Evolutionary conservation across 2,113 vertebrate species (phyloP).

Genomic region (Oreochromis spilurus): DNA sequence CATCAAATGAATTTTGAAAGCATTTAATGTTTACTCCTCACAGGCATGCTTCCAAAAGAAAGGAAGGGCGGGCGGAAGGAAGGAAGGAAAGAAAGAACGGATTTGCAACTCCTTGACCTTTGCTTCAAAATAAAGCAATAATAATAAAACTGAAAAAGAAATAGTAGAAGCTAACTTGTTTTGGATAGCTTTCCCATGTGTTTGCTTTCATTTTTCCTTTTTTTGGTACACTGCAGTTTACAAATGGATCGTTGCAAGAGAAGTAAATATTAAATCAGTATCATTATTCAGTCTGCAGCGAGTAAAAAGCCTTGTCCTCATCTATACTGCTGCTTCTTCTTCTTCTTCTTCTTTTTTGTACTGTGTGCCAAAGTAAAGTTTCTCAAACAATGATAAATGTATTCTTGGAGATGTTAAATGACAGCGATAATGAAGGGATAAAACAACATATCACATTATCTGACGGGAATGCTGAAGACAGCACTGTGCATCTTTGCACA

Average conservation of each 20-base stretch:
- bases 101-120: not conserved
- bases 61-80: not conserved
- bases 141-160: not conserved
- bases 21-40: not conserved
- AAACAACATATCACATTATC: conserved; percentile 33
- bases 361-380: conserved; percentile 24
- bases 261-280: not conserved
- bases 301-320: not conserved
- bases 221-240: not conserved
- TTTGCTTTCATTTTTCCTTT: not conserved
- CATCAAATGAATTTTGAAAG: not conserved
- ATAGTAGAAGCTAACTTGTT: not conserved
- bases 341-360: not conserved
- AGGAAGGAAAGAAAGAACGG: not conserved
- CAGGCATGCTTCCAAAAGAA: not conserved
- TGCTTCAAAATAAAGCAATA: not conserved
- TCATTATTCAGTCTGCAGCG: not conserved
- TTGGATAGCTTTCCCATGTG: not conserved
- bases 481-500: conserved; percentile 13
- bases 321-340: not conserved
- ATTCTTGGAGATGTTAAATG: not conserved
- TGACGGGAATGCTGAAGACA: conserved; percentile 36
- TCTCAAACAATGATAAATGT: conserved; percentile 35
- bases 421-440: not conserved
- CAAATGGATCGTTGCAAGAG: conserved; percentile 2